Percentiles rank a stretch among this genome's conserved stretches.
Evolutionary conservation across 2,888 invertebrate genomes (phyloP).

Genomic region (Aethes cnicana): DNA sequence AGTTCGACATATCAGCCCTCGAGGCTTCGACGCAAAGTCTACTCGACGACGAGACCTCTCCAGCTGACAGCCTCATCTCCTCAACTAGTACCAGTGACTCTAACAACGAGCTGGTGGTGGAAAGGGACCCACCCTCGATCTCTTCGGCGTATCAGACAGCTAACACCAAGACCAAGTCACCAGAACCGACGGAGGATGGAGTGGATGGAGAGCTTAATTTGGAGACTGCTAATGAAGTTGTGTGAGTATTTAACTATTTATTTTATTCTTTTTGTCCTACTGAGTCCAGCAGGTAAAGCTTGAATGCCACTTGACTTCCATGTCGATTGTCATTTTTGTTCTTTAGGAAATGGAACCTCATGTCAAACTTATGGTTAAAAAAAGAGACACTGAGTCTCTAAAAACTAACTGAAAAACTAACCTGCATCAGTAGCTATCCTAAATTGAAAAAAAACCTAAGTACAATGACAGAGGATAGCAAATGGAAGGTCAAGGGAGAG

Average conservation of each 20-base stretch:
- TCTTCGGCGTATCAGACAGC: slow-evolving; percentile 77
- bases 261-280: neutral
- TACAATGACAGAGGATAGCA: too few species aligned
- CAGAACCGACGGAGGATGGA: slow-evolving; percentile 60
- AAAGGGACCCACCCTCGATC: slow-evolving; percentile 69
- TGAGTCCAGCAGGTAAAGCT: too few species aligned
- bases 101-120: slow-evolving; percentile 77
- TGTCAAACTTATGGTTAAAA: too few species aligned
- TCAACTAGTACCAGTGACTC: slow-evolving; percentile 84
- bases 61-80: slow-evolving; percentile 89
- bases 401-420: too few species aligned
- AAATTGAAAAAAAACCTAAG: too few species aligned
- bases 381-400: too few species aligned
- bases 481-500: too few species aligned
- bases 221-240: slow-evolving; percentile 58
- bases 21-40: slow-evolving; percentile 86
- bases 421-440: too few species aligned
- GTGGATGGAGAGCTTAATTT: slow-evolving; percentile 64
- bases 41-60: slow-evolving; percentile 92
- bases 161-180: slow-evolving; percentile 79
- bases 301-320: too few species aligned
- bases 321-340: too few species aligned
- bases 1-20: slow-evolving; percentile 88
- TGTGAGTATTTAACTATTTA: slow-evolving; percentile 46
- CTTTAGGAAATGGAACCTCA: too few species aligned